Evolutionary conservation across 2,888 invertebrate genomes (phyloP).

Genomic region (Chrysotoxum bicinctum): DNA sequence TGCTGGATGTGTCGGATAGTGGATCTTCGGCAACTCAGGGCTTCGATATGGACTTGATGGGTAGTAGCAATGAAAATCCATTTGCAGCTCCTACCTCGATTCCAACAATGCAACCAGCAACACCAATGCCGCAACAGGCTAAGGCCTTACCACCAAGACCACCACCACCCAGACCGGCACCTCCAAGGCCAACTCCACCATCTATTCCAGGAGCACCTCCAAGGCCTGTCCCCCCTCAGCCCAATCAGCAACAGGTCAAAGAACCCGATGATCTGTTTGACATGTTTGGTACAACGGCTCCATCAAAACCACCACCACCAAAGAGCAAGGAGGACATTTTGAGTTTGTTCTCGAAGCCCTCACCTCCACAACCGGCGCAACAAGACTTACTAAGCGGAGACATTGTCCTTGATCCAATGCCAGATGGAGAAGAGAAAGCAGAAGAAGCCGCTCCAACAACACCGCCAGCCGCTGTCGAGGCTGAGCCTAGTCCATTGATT

Average conservation of each 20-base stretch:
- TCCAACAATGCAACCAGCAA: conserved; percentile 80
- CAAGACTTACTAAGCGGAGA: conserved; percentile 85
- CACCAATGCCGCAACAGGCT: conserved; percentile 82
- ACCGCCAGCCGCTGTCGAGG: conserved; percentile 1
- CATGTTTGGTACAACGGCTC: conserved; percentile 82
- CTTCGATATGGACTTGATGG: conserved; percentile 77
- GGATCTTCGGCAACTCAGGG: conserved; percentile 77
- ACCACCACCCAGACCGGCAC: conserved; percentile 81
- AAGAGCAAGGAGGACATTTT: conserved; percentile 85
- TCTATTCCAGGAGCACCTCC: conserved; percentile 78
- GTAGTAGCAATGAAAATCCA: conserved; percentile 79
- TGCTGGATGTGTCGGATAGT: conserved; percentile 85
- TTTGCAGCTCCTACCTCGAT: conserved; percentile 81
- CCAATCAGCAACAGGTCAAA: conserved; percentile 77
- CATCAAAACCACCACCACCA: conserved; percentile 82
- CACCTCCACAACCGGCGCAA: conserved; percentile 79
- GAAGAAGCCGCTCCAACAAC: background rate
- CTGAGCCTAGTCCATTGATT: conserved; percentile 61
- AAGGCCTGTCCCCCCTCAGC: conserved; percentile 78
- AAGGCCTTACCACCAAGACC: conserved; percentile 82
- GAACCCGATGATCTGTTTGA: conserved; percentile 84
- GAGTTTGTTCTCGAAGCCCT: conserved; percentile 83
- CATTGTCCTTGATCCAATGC: conserved; percentile 77
- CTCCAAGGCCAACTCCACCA: conserved; percentile 78
- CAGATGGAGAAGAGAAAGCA: conserved; percentile 39